Percentiles rank a stretch among this genome's conserved stretches.
phyloP scores from a whole-genome alignment of 1,140 invertebrate genomes.

The Macrostomum lignano region DNA sequence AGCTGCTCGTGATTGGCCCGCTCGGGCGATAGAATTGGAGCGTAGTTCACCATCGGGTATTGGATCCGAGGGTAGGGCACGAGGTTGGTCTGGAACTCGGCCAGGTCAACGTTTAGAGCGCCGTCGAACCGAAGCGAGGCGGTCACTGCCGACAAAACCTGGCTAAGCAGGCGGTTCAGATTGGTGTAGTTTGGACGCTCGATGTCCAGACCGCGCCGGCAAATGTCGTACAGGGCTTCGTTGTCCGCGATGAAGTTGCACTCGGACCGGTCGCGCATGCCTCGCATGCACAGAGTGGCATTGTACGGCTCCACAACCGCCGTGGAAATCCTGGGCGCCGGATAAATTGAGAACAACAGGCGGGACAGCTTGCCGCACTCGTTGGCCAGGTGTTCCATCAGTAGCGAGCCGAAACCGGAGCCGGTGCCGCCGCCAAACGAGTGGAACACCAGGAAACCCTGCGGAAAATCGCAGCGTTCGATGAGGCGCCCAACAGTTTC shows the following conservation, averaged over 20 bases:
- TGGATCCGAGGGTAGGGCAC: conserved; percentile 8
- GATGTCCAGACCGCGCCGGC: conserved; percentile 16
- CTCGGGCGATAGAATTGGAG: conserved; percentile 13
- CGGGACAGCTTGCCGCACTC: conserved; percentile 27
- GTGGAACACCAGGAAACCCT: conserved; percentile 3
- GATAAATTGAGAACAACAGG: conserved; percentile 35
- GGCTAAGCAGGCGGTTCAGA: conserved; percentile 32
- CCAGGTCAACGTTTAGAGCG: conserved; percentile 11
- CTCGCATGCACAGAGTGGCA: conserved; percentile 6
- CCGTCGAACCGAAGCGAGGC: conserved; percentile 11
- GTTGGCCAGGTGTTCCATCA: conserved; percentile 11
- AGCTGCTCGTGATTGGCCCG: conserved; percentile 44
- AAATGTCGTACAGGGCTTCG: not conserved
- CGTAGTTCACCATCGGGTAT: not conserved
- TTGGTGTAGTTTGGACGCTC: conserved; percentile 41
- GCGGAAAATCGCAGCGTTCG: conserved; percentile 3
- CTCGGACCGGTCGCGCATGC: not conserved
- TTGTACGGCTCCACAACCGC: conserved; percentile 18
- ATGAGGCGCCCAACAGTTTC: conserved; percentile 10
- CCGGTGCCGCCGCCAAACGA: conserved; percentile 2
- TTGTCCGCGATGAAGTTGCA: not conserved
- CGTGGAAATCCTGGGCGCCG: conserved; percentile 43
- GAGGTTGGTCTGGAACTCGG: conserved; percentile 12
- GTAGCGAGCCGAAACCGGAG: conserved; percentile 5
- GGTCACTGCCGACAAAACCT: conserved; percentile 10